phyloP scores from a whole-genome alignment of 2,888 invertebrate genomes.

The Eledone cirrhosa region DNA sequence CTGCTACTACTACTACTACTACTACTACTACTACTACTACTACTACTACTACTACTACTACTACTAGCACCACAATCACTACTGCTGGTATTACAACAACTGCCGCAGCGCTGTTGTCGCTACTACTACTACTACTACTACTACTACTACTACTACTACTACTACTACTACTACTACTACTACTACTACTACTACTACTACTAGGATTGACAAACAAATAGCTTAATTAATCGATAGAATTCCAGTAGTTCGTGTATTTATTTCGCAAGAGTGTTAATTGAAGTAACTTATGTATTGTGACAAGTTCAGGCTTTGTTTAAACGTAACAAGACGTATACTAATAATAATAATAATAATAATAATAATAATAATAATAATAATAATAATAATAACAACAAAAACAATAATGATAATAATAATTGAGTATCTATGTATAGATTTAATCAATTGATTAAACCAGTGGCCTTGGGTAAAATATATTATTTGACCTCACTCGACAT shows the following conservation, averaged over 20 bases:
- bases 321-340: neutral
- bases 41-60: neutral
- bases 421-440: no score
- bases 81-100: neutral
- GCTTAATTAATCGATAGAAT: no score
- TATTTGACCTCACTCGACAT: no score
- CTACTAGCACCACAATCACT: neutral
- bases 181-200: conserved; percentile 6
- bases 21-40: conserved; percentile 6
- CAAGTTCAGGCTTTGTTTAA: no score
- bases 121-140: neutral
- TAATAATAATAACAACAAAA: neutral
- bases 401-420: neutral
- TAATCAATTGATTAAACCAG: no score
- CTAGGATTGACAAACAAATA: neutral
- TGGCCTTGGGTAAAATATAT: no score
- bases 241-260: no score
- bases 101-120: no score
- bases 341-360: neutral
- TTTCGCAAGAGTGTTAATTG: no score
- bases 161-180: conserved; percentile 2
- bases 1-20: neutral
- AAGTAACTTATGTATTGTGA: no score
- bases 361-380: conserved; percentile 2
- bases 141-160: neutral